Evolutionary conservation across 2,888 invertebrate genomes (phyloP), one percentile per base, ranked within the genome.

Genomic region (Liodrosophila aerea): DNA sequence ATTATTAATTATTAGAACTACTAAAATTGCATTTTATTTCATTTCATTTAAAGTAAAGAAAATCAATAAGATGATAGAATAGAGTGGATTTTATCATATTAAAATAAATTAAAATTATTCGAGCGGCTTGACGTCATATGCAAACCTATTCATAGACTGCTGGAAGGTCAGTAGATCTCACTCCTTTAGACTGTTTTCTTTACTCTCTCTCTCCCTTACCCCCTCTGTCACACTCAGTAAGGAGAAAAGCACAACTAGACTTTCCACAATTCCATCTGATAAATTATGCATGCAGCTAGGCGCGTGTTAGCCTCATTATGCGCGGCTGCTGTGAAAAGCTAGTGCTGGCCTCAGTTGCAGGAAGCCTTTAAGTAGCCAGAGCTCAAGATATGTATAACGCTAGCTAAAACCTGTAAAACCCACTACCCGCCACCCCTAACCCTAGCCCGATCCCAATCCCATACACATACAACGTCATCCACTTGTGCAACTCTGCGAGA

Each of bases 271-370:
- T 22, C 33, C 43, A 34, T 39, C 71, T 73, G 64, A 58, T 82
- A 62, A 85, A 82, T 82, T 82, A 85, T 82, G 85, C 78, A 82
- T 78, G 76, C 83, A 72, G 76, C 76, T 70, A 62, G 78, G 67
- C 76, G 69, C 66, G 70, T 78, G 78, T 67, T 68, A 74, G 83
- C 80, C 85, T 85, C 83, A 82, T 82, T 82, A 81, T 82, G 80
- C 80, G 67, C 75, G 70, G 64, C 66, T 76, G 81, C 69, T 76
- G 65, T 67, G 67, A 70, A n/a, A 60, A 56, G 67, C 51, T 49
- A 67, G 47, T 61, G 50, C 54, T 56, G 47, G 53, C 45, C 61
- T 37, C 64, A 51, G 7, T 11, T 31, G 22, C 31, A 22, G 64
- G 62, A 71, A 80, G 82, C 68, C 68, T 65, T 76, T 82, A 82